Base-by-base conservation (phyloP, 30 jellyfish, hydroid and myxozoan genomes). In the Aurelia coerulea region DNA sequence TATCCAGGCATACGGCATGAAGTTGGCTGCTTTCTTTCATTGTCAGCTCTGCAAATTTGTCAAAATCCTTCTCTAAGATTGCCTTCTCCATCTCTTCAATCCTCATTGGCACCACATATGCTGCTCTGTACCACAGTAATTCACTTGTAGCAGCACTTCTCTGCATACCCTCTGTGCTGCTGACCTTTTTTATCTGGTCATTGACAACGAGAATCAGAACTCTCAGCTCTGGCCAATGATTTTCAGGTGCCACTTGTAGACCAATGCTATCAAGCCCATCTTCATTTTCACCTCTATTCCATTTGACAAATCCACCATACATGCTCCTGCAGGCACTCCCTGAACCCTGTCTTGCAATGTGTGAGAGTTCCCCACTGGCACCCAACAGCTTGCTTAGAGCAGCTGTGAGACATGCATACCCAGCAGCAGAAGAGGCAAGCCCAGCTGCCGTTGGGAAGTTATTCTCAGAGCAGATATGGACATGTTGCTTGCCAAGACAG, bases 361-460 rank as follows among this genome's bases (percentile, higher is more conserved):
- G 76, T 1, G 97, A 84, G 17, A 87, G 88, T 29, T 93, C 93
- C 5, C 66, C 42, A 8, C 54, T 51, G 10, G 76, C 65, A 42
- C 86, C 96, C 29, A 62, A 83, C 3, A 93, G 85, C 75, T 74
- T 82, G 17, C 97, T 87, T 51, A 83, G 62, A 16, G 82, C 86
- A 4, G 86, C 89, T 41, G 89, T 79, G 10, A 95, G 79, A 31
- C 97, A 88, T 3, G 98, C 98, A 84, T 80, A 96, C 10, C 99
- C 99, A 6, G 99, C 90, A 3, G 99, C 99, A 4, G 98, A 90
- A 9, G 99, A 96, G 14, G 99, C 99, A 35, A 96, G 74, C 5
- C 99, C 99, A 46, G 99, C 98, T 42, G 98, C 98, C 18, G 98
- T 91, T 32, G 99, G 99, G 88, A 96, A 96, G 66, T 88, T 86